Evolutionary conservation across 2,797 vertebrate genomes (phyloP).

Genomic region (Eurystomus glaucurus): DNA sequence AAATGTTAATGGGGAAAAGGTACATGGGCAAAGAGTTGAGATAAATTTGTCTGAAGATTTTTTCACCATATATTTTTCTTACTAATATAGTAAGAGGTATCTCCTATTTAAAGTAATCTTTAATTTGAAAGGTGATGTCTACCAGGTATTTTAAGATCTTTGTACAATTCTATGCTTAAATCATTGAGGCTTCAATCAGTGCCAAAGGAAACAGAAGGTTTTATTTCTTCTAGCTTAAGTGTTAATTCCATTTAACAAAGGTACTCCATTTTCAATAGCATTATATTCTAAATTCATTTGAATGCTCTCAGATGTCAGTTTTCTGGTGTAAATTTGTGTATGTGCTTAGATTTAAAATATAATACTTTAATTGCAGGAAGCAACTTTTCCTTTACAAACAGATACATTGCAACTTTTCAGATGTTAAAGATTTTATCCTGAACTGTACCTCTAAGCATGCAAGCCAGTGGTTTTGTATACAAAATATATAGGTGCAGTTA

Average conservation of each 20-base stretch:
- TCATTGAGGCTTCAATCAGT: neutral
- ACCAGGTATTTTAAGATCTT: neutral
- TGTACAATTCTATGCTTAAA: neutral
- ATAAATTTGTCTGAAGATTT: neutral
- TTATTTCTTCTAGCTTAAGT: neutral
- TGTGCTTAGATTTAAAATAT: neutral
- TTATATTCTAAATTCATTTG: neutral
- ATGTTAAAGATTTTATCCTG: neutral
- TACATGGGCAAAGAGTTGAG: neutral
- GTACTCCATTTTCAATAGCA: neutral
- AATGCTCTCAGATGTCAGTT: neutral
- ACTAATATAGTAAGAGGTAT: neutral
- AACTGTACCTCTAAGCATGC: neutral
- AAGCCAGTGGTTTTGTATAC: neutral
- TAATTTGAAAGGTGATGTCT: neutral
- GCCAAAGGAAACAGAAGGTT: fast-evolving
- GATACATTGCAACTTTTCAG: neutral
- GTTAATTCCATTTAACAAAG: neutral
- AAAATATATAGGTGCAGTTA: neutral
- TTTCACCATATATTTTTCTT: neutral
- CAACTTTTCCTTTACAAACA: neutral
- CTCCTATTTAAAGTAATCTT: neutral
- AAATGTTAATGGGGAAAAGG: neutral
- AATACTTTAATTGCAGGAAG: neutral
- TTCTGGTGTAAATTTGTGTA: neutral